Evolutionary conservation across 37 sponge, comb jelly and placozoan species (phyloP), one percentile per base, ranked within the genome.

Genomic region (Ianthella basta): DNA sequence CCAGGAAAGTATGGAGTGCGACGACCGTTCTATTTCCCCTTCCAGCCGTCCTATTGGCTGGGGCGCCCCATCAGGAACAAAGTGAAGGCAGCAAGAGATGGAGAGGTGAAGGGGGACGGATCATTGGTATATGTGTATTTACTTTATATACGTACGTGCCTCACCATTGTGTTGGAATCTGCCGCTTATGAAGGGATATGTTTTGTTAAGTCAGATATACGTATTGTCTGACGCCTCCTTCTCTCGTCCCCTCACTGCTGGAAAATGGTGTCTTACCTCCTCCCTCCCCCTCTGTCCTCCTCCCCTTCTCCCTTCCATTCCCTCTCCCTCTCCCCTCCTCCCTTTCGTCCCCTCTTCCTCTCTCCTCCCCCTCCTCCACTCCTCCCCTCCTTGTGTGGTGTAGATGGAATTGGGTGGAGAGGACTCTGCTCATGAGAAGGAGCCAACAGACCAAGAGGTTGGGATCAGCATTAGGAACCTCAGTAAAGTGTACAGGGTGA

Each of bases 1-100:
- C 97, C 97, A 24, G 97, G 97, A 0, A 72, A 89, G 34, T 97
- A 92, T 87, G 97, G 97, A 0, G 86, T 97, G 34, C 93, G 91
- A 15, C 90, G 89, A 72, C 94, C 91, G 85, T 89, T 89, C 86
- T 92, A 92, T 81, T 95, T 95, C 91, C 86, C 83, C 32, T 85
- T 89, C 37, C 88, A 87, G 13, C 94, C 89, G 10, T 90, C 92
- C 20, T 94, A 92, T 82, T 94, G 97, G 97, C 81, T 74, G 50
- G 97, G 60, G 20, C 64, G 79, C 36, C 78, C 78, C 24, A 5
- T 75, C 38, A 19, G 78, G 25, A 63, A n/a, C 13, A 59, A 16
- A 18, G 63, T 6, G 61, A 61, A 38, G 34, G 63, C 15, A 56
- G 27, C 36, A 16, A 15, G 5, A 15, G 19, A 64, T 64, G 66